Evolutionary conservation across 2,888 invertebrate genomes (phyloP).

Genomic region (Cryptops parisi): DNA sequence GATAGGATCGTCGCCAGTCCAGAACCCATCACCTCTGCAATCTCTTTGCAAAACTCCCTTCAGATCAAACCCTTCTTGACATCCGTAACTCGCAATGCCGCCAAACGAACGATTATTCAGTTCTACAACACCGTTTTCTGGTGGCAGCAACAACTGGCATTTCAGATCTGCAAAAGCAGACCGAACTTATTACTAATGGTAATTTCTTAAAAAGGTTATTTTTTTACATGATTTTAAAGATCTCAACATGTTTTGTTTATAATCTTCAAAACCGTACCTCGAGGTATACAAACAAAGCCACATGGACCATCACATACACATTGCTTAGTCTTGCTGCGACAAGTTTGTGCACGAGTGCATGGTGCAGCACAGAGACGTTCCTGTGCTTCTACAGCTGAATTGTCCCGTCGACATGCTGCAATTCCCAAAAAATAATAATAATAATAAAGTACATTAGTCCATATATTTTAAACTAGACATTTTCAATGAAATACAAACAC

Average conservation of each 20-base stretch:
- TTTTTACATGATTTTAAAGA: no score
- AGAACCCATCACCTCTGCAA: background rate
- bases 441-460: background rate
- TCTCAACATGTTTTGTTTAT: background rate
- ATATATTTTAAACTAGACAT: background rate
- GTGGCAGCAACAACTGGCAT: background rate
- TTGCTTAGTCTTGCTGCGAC: constrained; percentile 3
- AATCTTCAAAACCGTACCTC: background rate
- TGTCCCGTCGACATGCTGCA: background rate
- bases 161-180: background rate
- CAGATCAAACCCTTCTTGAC: background rate
- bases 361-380: constrained; percentile 5
- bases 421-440: background rate
- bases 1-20: background rate
- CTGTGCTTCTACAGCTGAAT: background rate
- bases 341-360: constrained; percentile 6
- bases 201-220: no score
- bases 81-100: background rate
- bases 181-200: no score
- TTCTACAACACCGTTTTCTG: background rate
- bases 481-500: background rate
- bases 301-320: constrained; percentile 8
- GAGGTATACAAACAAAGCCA: background rate
- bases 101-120: background rate
- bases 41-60: background rate